phyloP scores from a whole-genome alignment of 2,797 vertebrate genomes.

The Streptopelia turtur region DNA sequence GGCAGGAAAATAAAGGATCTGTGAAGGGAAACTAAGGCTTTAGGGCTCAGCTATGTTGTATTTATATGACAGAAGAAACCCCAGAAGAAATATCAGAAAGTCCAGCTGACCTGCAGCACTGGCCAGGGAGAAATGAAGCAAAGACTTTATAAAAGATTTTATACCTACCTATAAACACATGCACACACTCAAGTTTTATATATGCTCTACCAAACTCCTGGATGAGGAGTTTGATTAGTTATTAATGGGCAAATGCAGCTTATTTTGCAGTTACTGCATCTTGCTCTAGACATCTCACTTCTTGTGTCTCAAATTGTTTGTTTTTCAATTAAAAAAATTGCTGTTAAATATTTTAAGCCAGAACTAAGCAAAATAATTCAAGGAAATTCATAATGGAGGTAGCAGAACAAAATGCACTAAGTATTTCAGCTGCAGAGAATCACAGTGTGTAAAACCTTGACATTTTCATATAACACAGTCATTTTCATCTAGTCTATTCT shows the following conservation, averaged over 20 bases:
- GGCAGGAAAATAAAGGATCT: neutral
- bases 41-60: neutral
- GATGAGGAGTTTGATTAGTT: neutral
- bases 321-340: neutral
- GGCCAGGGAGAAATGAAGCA: neutral
- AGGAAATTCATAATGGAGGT: neutral
- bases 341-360: slow-evolving; percentile 35
- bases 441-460: neutral
- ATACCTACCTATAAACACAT: neutral
- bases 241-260: neutral
- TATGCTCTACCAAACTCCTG: neutral
- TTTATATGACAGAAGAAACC: neutral
- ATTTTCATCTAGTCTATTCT: neutral
- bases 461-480: neutral
- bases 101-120: neutral
- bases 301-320: neutral
- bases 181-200: neutral
- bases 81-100: neutral
- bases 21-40: neutral
- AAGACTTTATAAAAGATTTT: neutral
- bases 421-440: neutral
- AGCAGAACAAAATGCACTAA: neutral
- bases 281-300: neutral
- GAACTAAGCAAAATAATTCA: neutral
- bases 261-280: neutral